Evolutionary conservation across 2,797 vertebrate species (phyloP), one percentile per base, ranked within the genome.

Genomic region (Natrix natrix): DNA sequence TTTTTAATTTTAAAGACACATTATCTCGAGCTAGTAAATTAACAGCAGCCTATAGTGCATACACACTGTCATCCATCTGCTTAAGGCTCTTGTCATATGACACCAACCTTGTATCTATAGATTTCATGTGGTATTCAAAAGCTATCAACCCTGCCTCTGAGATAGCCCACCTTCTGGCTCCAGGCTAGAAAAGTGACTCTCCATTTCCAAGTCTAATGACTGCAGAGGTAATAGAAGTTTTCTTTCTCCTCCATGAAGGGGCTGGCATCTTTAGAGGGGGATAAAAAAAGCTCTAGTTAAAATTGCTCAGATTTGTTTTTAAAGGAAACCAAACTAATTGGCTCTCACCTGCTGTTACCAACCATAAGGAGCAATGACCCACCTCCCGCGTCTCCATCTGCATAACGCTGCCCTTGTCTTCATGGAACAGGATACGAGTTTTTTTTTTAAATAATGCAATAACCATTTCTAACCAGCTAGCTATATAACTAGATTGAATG

Each of bases 1-100:
- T 97, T 97, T 97, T 97, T 96, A 97, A 97, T 97, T 96, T 97
- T 97, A 97, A 97, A 97, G 95, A 95, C 92, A 89, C 95, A 96
- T 97, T 97, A 96, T 96, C 96, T 97, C 91, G 94, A 97, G 94
- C 96, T 96, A 97, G 97, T 97, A 98, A 97, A 97, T 97, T 96
- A 97, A 97, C 96, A 97, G 93, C 95, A 96, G 94, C 96, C 96
- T 94, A 96, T 97, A 96, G 95, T 94, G 91, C 88, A 93, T 94
- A 93, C 93, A 95, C 95, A 95, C 96, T 96, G 95, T 96, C 96
- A 97, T 97, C 97, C 97, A 96, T 97, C 97, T 98, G 97, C 96
- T 97, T 97, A 97, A 96, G 97, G 97, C 95, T 95, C 96, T 97
- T 97, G 97, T 97, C 97, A 97, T 94, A 97, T 95, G 96, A 97